Evolutionary conservation across 2,113 vertebrate genomes (phyloP).

Genomic region (Thomomys bottae): DNA sequence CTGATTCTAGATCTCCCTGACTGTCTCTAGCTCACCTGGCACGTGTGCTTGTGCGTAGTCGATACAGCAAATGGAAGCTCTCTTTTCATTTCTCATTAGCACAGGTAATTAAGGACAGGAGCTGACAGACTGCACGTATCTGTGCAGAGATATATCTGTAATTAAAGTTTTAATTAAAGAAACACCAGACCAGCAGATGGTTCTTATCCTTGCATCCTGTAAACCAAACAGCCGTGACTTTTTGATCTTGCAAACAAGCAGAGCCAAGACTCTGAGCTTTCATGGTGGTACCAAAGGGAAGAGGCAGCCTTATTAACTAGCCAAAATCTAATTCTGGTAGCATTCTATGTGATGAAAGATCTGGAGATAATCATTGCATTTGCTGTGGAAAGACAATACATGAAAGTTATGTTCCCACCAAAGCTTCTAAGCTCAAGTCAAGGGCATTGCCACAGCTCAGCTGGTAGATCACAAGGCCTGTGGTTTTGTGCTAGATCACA

Average conservation of each 20-base stretch:
- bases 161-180: conserved; percentile 80
- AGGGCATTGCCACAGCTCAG: conserved; percentile 64
- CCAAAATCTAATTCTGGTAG: conserved; percentile 52
- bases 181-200: conserved; percentile 77
- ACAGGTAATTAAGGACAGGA: conserved; percentile 73
- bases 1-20: background rate
- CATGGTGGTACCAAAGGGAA: background rate
- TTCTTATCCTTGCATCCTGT: conserved; percentile 54
- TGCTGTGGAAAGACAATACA: conserved; percentile 61
- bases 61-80: conserved; percentile 28
- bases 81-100: conserved; percentile 60
- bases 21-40: background rate
- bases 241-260: conserved; percentile 27
- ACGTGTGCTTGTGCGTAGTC: background rate
- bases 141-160: conserved; percentile 70
- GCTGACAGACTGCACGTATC: conserved; percentile 66
- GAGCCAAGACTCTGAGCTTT: background rate
- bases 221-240: conserved; percentile 49
- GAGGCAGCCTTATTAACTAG: background rate
- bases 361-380: conserved; percentile 40
- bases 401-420: conserved; percentile 40
- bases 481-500: conserved; percentile 67
- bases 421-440: conserved; percentile 63
- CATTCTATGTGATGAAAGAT: background rate
- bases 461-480: conserved; percentile 63